phyloP scores from a whole-genome alignment of 2,113 vertebrate species.

The Ifrita kowaldi region DNA sequence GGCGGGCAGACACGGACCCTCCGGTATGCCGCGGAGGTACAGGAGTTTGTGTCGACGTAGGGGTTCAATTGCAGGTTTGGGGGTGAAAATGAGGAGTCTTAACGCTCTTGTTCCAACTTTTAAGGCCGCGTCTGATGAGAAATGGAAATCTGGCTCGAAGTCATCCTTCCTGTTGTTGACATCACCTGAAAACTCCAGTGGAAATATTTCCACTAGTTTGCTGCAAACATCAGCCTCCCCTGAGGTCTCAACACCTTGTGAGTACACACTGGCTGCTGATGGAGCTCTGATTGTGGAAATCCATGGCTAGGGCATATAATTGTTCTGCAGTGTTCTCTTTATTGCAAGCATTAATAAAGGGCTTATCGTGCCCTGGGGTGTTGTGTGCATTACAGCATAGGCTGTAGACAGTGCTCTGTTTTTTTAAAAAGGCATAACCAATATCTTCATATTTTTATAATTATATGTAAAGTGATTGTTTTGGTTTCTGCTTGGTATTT shows the following conservation, averaged over 20 bases:
- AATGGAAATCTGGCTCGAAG: constrained; percentile 29
- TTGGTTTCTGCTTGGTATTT: not conserved
- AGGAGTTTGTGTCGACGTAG: rapidly evolving
- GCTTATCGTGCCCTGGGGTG: not conserved
- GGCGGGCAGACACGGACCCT: not conserved
- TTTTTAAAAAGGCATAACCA: not conserved
- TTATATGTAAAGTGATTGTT: not conserved
- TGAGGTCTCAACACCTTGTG: not conserved
- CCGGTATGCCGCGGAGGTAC: not conserved
- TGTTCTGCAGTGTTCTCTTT: not conserved
- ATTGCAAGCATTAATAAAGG: not conserved
- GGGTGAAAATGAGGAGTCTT: not conserved
- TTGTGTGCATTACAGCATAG: not conserved
- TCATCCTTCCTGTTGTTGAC: constrained; percentile 50
- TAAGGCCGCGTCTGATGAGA: not conserved
- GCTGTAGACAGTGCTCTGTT: not conserved
- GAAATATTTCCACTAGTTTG: not conserved
- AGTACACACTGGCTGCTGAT: not conserved
- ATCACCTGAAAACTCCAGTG: constrained; percentile 37
- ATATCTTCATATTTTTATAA: not conserved
- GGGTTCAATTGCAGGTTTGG: not conserved
- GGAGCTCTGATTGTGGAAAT: not conserved
- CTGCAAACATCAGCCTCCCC: not conserved
- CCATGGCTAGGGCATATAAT: not conserved
- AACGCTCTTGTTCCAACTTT: not conserved